phyloP scores from a whole-genome alignment of 2,113 vertebrate species.

The Panurus biarmicus region DNA sequence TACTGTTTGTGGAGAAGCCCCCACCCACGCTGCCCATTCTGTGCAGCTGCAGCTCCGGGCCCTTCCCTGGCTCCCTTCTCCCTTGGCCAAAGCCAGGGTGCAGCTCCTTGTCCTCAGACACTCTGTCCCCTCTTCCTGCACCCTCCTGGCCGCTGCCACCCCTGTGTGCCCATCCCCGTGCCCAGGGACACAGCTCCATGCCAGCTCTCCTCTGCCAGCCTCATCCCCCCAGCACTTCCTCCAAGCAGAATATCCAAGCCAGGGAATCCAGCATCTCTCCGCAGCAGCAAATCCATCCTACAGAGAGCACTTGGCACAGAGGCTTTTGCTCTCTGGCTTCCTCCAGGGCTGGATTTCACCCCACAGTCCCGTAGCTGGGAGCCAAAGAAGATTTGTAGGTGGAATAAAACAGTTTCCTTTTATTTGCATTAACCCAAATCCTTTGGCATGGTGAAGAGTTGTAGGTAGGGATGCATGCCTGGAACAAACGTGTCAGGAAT shows the following conservation, averaged over 20 bases:
- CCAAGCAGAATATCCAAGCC: background rate
- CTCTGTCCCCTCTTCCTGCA: background rate
- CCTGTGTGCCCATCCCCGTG: background rate
- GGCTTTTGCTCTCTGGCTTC: background rate
- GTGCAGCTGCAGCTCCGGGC: background rate
- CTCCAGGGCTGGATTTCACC: background rate
- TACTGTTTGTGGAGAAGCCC: background rate
- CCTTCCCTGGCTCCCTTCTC: background rate
- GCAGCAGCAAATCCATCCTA: background rate
- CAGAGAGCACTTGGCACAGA: background rate
- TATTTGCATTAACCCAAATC: background rate
- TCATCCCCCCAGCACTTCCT: background rate
- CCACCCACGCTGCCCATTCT: background rate
- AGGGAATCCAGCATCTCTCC: background rate
- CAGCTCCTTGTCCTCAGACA: background rate
- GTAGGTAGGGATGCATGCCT: background rate
- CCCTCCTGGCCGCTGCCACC: background rate
- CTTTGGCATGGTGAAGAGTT: background rate
- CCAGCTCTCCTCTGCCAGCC: background rate
- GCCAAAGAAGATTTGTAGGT: constrained; percentile 6
- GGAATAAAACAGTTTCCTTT: constrained; percentile 2
- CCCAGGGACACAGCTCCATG: background rate
- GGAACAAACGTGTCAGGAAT: background rate
- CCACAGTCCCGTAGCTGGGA: background rate
- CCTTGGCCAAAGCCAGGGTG: background rate